Conservation (phyloP, 2,113 vertebrate species). For the Xiphorhynchus elegans region DNA sequence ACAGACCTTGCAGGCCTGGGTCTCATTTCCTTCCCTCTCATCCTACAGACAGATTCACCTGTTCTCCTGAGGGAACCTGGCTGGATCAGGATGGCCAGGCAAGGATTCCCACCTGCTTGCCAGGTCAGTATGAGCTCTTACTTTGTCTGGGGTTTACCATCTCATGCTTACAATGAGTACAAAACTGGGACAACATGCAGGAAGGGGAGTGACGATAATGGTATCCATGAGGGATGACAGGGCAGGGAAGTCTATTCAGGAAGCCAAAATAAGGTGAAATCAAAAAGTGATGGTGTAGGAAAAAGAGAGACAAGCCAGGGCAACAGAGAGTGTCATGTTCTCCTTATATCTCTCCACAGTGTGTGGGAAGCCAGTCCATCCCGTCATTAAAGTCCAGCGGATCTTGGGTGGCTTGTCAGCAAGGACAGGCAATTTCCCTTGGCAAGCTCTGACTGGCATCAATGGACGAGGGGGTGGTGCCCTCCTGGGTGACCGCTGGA, state of each 20-base stretch:
- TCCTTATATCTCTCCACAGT: constrained; percentile 69
- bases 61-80: constrained; percentile 75
- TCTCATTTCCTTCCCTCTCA: not conserved
- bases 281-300: not conserved
- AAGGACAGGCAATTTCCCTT: constrained; percentile 82
- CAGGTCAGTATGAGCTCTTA: constrained; percentile 66
- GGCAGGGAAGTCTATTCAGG: not conserved
- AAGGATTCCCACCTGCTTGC: constrained; percentile 73
- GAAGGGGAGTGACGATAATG: not conserved
- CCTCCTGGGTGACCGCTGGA: constrained; percentile 88
- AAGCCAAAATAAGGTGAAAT: not conserved
- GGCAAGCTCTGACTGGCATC: constrained; percentile 79
- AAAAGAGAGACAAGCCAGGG: not conserved
- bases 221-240: not conserved
- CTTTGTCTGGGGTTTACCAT: not conserved
- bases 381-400: constrained; percentile 32
- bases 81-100: constrained; percentile 44
- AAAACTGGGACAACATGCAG: not conserved
- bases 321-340: not conserved
- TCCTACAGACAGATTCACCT: constrained; percentile 69
- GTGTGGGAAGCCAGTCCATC: constrained; percentile 79
- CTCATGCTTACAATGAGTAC: not conserved
- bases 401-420: constrained; percentile 80
- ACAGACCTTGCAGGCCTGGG: not conserved
- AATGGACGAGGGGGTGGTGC: constrained; percentile 80